Evolutionary conservation across 2,797 vertebrate genomes (phyloP).

Genomic region (Sparidentex hasta): DNA sequence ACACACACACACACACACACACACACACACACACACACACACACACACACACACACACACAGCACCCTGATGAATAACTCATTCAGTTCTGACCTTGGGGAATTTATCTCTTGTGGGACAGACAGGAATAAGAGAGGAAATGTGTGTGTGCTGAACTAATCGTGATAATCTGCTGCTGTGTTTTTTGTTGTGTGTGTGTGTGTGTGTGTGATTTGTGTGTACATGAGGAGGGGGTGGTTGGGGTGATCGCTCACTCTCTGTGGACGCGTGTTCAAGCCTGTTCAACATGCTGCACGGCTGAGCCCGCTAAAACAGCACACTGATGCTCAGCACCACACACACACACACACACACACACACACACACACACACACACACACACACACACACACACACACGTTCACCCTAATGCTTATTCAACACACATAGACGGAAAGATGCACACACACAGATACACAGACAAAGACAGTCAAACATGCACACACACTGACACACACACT

Average conservation of each 20-base stretch:
- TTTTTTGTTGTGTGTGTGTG: slow-evolving; percentile 50
- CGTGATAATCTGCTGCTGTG: slow-evolving; percentile 68
- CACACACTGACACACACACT: slow-evolving; percentile 15
- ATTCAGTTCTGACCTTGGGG: slow-evolving; percentile 83
- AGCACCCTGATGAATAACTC: slow-evolving; percentile 75
- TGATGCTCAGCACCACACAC: slow-evolving; percentile 61
- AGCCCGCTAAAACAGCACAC: slow-evolving; percentile 61
- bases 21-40: slow-evolving; percentile 13
- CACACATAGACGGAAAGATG: slow-evolving; percentile 28
- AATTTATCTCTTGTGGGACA: slow-evolving; percentile 65
- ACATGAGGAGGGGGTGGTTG: slow-evolving; percentile 44
- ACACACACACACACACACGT: not conserved
- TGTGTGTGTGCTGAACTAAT: slow-evolving; percentile 70
- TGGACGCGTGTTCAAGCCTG: slow-evolving; percentile 71
- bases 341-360: slow-evolving; percentile 36
- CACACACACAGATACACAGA: slow-evolving; percentile 28
- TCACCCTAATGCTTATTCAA: slow-evolving; percentile 52
- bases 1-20: slow-evolving; percentile 24
- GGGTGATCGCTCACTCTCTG: slow-evolving; percentile 57
- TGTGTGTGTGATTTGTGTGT: slow-evolving; percentile 50
- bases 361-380: not conserved
- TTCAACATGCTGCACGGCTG: slow-evolving; percentile 73
- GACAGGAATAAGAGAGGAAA: slow-evolving; percentile 44
- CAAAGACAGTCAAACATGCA: slow-evolving; percentile 39
- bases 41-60: not conserved